phyloP scores from a whole-genome alignment of 2,888 invertebrate genomes.

The Marronus borbonicus region DNA sequence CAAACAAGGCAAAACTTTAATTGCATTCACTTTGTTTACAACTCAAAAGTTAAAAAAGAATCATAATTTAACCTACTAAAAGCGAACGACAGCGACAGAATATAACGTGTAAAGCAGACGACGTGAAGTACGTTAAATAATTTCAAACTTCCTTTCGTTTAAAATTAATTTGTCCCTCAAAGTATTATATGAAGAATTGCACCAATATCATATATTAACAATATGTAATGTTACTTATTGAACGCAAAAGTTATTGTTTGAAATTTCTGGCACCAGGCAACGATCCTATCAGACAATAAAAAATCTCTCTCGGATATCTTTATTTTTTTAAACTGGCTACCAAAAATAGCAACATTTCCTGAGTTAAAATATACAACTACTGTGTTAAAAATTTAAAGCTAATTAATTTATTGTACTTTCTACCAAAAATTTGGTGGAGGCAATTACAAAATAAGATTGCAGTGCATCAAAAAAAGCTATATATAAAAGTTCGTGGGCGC shows the following conservation, averaged over 20 bases:
- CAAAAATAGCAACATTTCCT: constrained; percentile 56
- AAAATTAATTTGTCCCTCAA: constrained; percentile 5
- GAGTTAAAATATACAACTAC: constrained; percentile 63
- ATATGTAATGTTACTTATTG: constrained; percentile 45
- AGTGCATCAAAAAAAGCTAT: constrained; percentile 63
- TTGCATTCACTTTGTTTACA: too few relatives aligned
- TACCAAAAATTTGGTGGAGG: constrained; percentile 60
- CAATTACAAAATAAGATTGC: constrained; percentile 59
- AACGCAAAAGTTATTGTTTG: constrained; percentile 30
- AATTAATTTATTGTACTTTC: constrained; percentile 67
- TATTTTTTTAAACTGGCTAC: constrained; percentile 48
- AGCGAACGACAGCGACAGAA: too few relatives aligned
- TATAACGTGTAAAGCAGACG: too few relatives aligned
- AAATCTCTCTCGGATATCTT: constrained; percentile 44
- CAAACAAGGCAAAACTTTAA: too few relatives aligned
- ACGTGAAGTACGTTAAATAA: neutral
- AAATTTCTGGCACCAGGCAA: constrained; percentile 41
- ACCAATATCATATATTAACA: constrained; percentile 27
- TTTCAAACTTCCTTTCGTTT: neutral
- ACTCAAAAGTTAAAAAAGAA: too few relatives aligned
- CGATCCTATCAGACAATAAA: constrained; percentile 36
- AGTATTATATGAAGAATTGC: constrained; percentile 24
- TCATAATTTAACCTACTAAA: too few relatives aligned
- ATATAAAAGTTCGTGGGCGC: constrained; percentile 60
- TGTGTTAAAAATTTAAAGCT: constrained; percentile 62